Conservation (phyloP, 37 sponge, comb jelly and placozoan species). For the Beroe forskalii region DNA sequence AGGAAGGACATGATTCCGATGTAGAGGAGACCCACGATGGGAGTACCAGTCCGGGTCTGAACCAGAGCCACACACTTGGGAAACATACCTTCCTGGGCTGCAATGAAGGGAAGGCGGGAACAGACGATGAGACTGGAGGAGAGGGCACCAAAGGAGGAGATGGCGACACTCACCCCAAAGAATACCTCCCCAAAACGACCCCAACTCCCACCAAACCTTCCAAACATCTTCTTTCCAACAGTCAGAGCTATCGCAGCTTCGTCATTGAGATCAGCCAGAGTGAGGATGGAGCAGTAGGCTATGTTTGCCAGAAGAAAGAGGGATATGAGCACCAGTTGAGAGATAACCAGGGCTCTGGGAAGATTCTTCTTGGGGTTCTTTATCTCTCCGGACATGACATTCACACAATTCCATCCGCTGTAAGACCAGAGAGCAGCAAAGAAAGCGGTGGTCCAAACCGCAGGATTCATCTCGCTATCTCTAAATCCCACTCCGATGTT, state of each 20-base stretch:
- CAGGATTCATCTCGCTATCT: not conserved
- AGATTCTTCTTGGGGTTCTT: conserved; percentile 13
- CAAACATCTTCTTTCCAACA: conserved; percentile 30
- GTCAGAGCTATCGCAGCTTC: conserved; percentile 20
- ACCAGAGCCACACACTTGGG: conserved; percentile 2
- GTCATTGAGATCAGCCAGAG: not conserved
- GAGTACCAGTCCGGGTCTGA: conserved; percentile 4
- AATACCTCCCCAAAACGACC: conserved; percentile 24
- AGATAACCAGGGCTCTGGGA: conserved; percentile 33
- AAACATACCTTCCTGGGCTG: conserved; percentile 40
- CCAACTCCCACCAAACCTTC: not conserved
- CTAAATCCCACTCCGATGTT: not conserved
- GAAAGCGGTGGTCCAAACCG: conserved; percentile 23
- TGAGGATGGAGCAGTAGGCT: conserved; percentile 39
- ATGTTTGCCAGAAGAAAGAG: conserved; percentile 11
- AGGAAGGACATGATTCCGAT: conserved; percentile 1
- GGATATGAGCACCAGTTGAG: not conserved
- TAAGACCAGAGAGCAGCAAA: conserved; percentile 44
- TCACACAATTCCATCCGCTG: conserved; percentile 46
- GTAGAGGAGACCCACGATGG: conserved; percentile 6
- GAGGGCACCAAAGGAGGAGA: not conserved
- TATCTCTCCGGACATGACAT: conserved; percentile 17
- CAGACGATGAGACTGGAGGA: conserved; percentile 35
- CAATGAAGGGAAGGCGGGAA: not conserved
- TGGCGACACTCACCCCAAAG: conserved; percentile 16